Conservation (phyloP, 2,113 vertebrate genomes). For the Oryzias melastigma region DNA sequence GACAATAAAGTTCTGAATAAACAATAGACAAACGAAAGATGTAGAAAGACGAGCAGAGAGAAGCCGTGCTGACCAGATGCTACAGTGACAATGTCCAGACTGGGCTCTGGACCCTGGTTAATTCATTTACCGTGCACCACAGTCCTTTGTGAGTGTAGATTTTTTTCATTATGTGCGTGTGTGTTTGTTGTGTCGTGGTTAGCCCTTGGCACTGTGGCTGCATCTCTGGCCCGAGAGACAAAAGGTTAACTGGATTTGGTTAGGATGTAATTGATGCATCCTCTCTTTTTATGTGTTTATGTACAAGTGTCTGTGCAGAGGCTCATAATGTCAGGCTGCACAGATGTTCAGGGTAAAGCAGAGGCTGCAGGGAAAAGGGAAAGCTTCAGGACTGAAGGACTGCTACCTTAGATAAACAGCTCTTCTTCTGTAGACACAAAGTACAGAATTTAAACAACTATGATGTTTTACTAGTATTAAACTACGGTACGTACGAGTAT, state of each 20-base stretch:
- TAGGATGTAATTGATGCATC: conserved; percentile 53
- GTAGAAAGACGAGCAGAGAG: conserved; percentile 36
- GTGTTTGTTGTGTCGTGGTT: conserved; percentile 43
- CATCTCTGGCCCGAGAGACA: conserved; percentile 48
- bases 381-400: too few species aligned
- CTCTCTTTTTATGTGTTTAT: conserved; percentile 38
- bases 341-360: conserved; percentile 10
- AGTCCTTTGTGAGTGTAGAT: conserved; percentile 37
- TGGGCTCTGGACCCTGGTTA: conserved; percentile 52
- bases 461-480: too few species aligned
- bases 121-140: conserved; percentile 58
- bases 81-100: conserved; percentile 64
- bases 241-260: conserved; percentile 69
- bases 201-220: conserved; percentile 44
- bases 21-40: conserved; percentile 42
- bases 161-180: conserved; percentile 31
- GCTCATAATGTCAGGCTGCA: conserved; percentile 18
- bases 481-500: too few species aligned
- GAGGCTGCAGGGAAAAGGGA: not conserved
- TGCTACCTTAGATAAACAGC: too few species aligned
- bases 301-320: conserved; percentile 13
- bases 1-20: conserved; percentile 28
- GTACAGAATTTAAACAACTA: too few species aligned
- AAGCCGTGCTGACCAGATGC: conserved; percentile 55
- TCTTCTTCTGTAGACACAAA: too few species aligned